A percentile compares a stretch with the other conserved stretches of the same genome.
Evolutionary conservation across 2,797 vertebrate species (phyloP).

Genomic region (Agapornis canus): DNA sequence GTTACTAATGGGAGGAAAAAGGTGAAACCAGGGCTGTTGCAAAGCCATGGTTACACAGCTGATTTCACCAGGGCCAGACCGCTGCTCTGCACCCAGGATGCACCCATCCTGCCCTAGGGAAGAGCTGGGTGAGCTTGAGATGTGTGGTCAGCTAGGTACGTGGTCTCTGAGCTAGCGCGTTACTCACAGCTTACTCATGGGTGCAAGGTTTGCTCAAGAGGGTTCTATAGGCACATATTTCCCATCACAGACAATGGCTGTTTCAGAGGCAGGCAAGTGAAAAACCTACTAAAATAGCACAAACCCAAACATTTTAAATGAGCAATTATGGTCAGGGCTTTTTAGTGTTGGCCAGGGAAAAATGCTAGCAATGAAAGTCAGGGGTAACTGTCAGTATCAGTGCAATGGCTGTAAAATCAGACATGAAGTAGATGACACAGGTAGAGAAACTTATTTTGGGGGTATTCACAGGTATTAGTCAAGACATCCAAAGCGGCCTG

Average conservation of each 20-base stretch:
- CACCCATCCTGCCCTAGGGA: background rate
- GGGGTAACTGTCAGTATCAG: fast-evolving
- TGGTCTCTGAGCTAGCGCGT: background rate
- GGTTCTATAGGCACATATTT: fast-evolving
- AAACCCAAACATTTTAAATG: fast-evolving
- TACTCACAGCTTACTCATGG: slow-evolving; percentile 40
- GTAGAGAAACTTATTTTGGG: background rate
- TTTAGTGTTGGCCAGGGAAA: background rate
- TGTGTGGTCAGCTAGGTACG: background rate
- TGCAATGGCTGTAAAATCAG: fast-evolving
- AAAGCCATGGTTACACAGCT: fast-evolving
- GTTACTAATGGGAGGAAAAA: background rate
- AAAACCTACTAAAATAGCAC: background rate
- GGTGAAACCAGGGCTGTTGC: background rate
- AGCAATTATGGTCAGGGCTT: fast-evolving
- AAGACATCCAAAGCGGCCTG: background rate
- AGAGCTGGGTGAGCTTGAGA: background rate
- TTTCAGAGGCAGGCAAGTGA: background rate
- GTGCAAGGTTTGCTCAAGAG: background rate
- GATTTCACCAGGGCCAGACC: background rate
- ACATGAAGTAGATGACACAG: fast-evolving
- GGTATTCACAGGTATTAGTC: background rate
- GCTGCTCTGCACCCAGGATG: background rate
- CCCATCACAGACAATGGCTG: background rate
- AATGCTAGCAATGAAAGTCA: fast-evolving